Percentiles rank a stretch among this genome's conserved stretches.
phyloP scores from a whole-genome alignment of 2,797 vertebrate genomes.

The Odontamblyopus rebecca region DNA sequence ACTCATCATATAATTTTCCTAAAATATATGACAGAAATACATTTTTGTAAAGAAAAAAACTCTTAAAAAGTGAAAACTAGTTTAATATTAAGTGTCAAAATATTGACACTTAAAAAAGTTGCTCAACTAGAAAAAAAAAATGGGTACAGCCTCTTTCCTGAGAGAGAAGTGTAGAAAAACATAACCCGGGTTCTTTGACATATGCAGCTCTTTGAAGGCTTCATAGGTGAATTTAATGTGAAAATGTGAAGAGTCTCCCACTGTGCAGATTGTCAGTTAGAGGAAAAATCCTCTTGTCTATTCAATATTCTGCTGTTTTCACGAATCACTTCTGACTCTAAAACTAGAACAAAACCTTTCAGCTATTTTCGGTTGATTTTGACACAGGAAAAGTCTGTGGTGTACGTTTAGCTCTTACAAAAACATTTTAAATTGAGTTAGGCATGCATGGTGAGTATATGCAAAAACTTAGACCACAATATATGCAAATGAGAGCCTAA shows the following conservation, averaged over 20 bases:
- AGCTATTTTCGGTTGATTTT: neutral
- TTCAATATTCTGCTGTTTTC: conserved; percentile 5
- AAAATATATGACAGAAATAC: too few relatives aligned
- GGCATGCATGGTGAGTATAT: neutral
- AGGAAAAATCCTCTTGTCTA: neutral
- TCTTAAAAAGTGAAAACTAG: too few relatives aligned
- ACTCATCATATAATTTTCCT: too few relatives aligned
- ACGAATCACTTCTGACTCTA: neutral
- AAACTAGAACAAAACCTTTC: neutral
- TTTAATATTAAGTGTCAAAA: too few relatives aligned
- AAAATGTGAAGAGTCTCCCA: neutral
- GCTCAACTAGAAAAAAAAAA: too few relatives aligned
- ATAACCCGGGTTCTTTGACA: neutral
- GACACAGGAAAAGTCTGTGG: neutral
- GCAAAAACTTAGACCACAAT: neutral
- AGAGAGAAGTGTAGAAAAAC: neutral
- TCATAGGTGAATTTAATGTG: neutral
- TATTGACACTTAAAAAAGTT: too few relatives aligned
- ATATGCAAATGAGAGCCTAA: neutral
- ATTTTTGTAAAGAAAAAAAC: too few relatives aligned
- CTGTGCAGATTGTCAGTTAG: neutral
- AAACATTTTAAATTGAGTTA: neutral
- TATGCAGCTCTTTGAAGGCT: neutral
- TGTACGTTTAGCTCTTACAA: neutral
- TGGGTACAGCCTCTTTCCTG: neutral